Conservation (phyloP, 2,888 invertebrate genomes). For the Actias luna region DNA sequence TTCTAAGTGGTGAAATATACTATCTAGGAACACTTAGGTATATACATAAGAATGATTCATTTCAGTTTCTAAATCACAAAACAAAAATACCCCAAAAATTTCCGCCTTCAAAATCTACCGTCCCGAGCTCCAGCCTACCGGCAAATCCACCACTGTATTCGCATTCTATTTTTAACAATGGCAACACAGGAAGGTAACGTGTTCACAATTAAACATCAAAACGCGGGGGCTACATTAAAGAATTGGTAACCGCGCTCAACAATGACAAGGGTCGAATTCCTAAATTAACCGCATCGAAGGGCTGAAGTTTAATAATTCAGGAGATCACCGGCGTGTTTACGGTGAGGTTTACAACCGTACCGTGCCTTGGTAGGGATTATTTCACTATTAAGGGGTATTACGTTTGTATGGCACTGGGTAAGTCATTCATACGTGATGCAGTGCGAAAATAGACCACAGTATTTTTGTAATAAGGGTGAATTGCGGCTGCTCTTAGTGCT, state of each 20-base stretch:
- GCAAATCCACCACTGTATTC: too few relatives aligned
- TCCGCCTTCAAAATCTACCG: too few relatives aligned
- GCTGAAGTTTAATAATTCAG: constrained; percentile 35
- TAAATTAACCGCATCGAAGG: constrained; percentile 19
- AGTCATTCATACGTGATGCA: background rate
- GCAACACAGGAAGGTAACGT: background rate
- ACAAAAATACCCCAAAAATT: too few relatives aligned
- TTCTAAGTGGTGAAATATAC: too few relatives aligned
- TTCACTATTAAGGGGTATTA: background rate
- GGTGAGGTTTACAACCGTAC: background rate
- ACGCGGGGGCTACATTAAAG: constrained; percentile 20
- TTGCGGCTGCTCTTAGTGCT: too few relatives aligned
- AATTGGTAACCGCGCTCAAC: constrained; percentile 17
- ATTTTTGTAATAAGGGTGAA: too few relatives aligned
- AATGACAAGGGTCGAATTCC: constrained; percentile 17
- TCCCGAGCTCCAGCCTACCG: too few relatives aligned
- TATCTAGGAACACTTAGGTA: too few relatives aligned
- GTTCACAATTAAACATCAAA: background rate
- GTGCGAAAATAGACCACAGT: too few relatives aligned
- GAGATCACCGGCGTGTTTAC: constrained; percentile 13
- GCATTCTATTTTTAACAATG: background rate
- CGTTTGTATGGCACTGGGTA: background rate
- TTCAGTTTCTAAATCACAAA: too few relatives aligned
- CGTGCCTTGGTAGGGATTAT: background rate
- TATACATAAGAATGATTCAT: too few relatives aligned